phyloP scores from a whole-genome alignment of 2,797 vertebrate species.

The Gouania willdenowi region DNA sequence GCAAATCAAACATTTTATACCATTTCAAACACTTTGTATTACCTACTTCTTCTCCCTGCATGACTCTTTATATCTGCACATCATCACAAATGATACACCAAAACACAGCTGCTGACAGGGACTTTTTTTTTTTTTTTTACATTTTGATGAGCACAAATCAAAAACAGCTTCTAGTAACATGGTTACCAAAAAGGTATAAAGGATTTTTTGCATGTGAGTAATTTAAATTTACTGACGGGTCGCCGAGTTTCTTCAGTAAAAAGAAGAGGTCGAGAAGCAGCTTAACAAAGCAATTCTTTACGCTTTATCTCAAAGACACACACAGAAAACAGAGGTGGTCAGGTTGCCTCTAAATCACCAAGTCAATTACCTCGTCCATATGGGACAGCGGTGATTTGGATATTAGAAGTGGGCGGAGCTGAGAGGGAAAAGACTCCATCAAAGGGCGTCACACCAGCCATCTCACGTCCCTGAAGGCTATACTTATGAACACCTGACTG shows the following conservation, averaged over 20 bases:
- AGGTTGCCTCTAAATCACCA: slow-evolving; percentile 69
- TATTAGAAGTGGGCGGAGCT: slow-evolving; percentile 56
- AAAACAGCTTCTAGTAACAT: slow-evolving; percentile 57
- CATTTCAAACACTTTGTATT: not conserved
- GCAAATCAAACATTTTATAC: not conserved
- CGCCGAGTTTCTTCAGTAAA: slow-evolving; percentile 49
- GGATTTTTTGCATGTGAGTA: slow-evolving; percentile 71
- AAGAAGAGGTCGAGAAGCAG: slow-evolving; percentile 57
- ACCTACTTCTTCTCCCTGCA: not conserved
- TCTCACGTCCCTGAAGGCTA: slow-evolving; percentile 46
- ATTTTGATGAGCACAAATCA: too few species aligned
- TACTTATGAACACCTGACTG: slow-evolving; percentile 71
- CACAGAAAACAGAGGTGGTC: slow-evolving; percentile 51
- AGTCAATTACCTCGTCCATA: slow-evolving; percentile 77
- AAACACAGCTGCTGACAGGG: slow-evolving; percentile 16
- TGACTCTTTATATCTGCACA: not conserved
- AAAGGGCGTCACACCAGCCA: slow-evolving; percentile 50
- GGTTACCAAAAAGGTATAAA: slow-evolving; percentile 71
- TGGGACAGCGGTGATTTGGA: slow-evolving; percentile 71
- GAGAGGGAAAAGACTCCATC: slow-evolving; percentile 57
- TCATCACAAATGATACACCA: not conserved
- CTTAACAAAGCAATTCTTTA: slow-evolving; percentile 74
- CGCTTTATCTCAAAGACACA: slow-evolving; percentile 79
- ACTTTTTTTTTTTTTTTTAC: slow-evolving; percentile 43
- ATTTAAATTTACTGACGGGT: slow-evolving; percentile 73